These are phyloP conservation scores for Dynastes maya DNA, from an alignment of 2,888 invertebrate species.

Conservation along the genomic window DNA sequence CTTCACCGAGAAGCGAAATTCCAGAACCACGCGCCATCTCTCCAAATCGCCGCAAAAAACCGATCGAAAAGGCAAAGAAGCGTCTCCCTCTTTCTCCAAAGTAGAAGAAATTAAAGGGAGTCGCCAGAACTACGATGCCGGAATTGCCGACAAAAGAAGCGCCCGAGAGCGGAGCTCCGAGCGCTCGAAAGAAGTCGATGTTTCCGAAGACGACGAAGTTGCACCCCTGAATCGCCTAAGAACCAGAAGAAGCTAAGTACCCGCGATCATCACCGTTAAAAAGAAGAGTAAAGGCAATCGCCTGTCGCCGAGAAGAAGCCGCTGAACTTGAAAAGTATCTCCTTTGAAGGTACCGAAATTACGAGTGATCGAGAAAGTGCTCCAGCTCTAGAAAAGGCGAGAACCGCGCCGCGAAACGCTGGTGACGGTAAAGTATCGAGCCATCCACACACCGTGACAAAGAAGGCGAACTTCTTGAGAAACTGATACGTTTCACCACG, in stretches of 20 bases:
- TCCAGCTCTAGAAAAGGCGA: neutral
- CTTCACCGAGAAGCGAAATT: slow-evolving; percentile 2
- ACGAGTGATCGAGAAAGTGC: neutral
- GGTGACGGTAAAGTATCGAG: slow-evolving; percentile 15
- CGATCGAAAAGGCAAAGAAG: neutral
- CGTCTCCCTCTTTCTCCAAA: neutral
- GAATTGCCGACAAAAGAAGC: neutral
- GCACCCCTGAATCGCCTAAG: neutral
- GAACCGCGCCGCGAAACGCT: neutral
- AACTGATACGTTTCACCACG: neutral
- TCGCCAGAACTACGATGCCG: slow-evolving; percentile 9
- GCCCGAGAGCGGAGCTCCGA: neutral
- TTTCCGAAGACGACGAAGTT: too few relatives aligned
- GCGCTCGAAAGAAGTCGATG: neutral
- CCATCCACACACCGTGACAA: slow-evolving; percentile 1
- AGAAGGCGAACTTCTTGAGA: neutral
- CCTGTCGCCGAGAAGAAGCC: neutral
- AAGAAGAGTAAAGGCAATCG: slow-evolving; percentile 14
- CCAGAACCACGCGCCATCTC: neutral
- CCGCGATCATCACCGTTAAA: neutral
- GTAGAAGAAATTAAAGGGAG: neutral
- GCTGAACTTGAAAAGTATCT: neutral
- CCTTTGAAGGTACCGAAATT: neutral
- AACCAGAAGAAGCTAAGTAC: slow-evolving; percentile 4
- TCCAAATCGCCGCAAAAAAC: slow-evolving; percentile 8